Base-by-base conservation (phyloP, 2,888 invertebrate genomes). In the Drosophila phalerata region DNA sequence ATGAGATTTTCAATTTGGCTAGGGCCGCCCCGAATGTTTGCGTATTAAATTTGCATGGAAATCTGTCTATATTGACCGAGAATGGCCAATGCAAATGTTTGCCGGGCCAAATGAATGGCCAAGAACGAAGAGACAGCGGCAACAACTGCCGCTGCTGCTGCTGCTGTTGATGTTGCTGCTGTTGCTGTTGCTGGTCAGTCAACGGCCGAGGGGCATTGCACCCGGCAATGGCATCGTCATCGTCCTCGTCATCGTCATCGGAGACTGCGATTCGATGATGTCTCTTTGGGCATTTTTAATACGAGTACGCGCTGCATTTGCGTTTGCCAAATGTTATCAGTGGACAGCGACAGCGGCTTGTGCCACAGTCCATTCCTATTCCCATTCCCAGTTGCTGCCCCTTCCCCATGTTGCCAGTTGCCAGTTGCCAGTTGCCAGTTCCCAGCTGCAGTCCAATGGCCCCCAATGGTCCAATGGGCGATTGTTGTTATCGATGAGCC, bases 1-100 rank as follows among this genome's bases (percentile, higher is more conserved):
- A 91, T 92, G 87, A 90, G 91, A 92, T 92, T 92, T 92, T 88
- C 92, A 92, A 92, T 92, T 92, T 91, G 90, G 88, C 88, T 89
- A 89, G 85, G 80, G 74, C 79, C 68, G 75, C 71, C 73, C 79
- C 77, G 76, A 79, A 88, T 91, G 91, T 92, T 92, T 92, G 91
- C 92, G 90, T 91, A 92, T 92, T 92, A 92, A 92, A 92, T 92
- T 92, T 92, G 92, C 92, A 92, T 92, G 91, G 90, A 91, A 91
- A 91, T 92, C 91, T 92, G 92, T 92, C 92, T 92, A 90, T 92
- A 91, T 92, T 92, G 92, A 91, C 92, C 91, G 84, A 88, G 88
- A 90, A 87, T 85, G 80, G 89, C 87, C 89, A 89, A 88, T 79
- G 89, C 79, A 89, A 90, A 90, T 88, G 88, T 90, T 87, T 79